Percentiles rank a stretch among this genome's conserved stretches.
Conservation (phyloP, 35 echinoderm and acorn worm genomes). For the Eucidaris tribuloides region DNA sequence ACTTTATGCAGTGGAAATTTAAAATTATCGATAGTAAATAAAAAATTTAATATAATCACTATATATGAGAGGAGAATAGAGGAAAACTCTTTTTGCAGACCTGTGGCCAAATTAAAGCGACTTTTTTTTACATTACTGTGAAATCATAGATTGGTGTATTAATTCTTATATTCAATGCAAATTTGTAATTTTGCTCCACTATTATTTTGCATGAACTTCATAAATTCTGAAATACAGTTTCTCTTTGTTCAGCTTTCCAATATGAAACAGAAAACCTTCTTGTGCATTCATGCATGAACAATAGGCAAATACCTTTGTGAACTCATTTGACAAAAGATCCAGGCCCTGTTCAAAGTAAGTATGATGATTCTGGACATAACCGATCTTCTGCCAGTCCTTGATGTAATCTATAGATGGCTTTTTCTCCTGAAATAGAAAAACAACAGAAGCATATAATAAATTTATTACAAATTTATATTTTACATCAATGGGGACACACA, state of each 20-base stretch:
- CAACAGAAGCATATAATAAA: background rate
- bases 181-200: background rate
- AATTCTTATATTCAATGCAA: too few species aligned
- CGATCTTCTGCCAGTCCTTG: background rate
- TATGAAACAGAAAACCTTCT: background rate
- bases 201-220: too few species aligned
- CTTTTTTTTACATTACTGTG: too few species aligned
- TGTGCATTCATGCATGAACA: background rate
- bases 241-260: background rate
- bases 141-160: too few species aligned
- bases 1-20: too few species aligned
- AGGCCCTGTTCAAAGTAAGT: background rate
- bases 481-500: too few species aligned
- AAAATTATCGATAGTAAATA: too few species aligned
- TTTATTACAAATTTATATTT: background rate
- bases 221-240: background rate
- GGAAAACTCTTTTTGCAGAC: too few species aligned
- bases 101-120: too few species aligned
- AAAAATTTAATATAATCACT: too few species aligned
- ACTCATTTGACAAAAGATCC: conserved; percentile 25
- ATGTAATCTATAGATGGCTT: conserved; percentile 26
- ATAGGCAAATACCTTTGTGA: conserved; percentile 19
- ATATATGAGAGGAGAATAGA: too few species aligned
- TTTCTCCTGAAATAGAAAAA: background rate
- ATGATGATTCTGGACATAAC: background rate